Base-by-base conservation (phyloP, 2,888 invertebrate genomes). In the Capitulum mitella region DNA sequence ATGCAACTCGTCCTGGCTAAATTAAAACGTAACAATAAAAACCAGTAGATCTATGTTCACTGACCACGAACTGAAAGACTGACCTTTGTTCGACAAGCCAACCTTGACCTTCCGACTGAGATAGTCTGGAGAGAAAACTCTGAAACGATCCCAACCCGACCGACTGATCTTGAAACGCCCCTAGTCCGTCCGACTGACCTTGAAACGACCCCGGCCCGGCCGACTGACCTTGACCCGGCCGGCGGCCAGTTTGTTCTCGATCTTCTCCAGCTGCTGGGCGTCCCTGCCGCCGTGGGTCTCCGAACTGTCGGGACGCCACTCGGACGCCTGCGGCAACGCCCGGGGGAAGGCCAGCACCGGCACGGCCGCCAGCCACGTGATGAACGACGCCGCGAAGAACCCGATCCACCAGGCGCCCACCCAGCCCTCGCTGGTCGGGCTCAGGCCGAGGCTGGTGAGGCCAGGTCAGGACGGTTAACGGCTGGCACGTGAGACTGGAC, bases 401-500 rank as follows among this genome's bases (percentile, higher is more conserved):
- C 93, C 93, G 78, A 93, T 88, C 93, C 93, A 94, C 93, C 93
- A 94, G 40, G 93, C 93, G 37, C 94, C 94, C 78, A 94, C 90
- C 93, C 93, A 94, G 76, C 80, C 78, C 78, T 81, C 81, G 48
- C 81, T 81, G 40, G 26, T 40, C 8, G 78, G 34, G 1, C 48
- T 43, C 37, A 81, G 48, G 2, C 78, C 80, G 29, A 76, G 26
- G 26, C 78, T 80, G n/a, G n/a, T n/a, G n/a, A n/a, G n/a, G n/a
- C n/a, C n/a, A n/a, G n/a, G n/a, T n/a, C n/a, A n/a, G n/a, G n/a
- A n/a, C n/a, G n/a, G n/a, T n/a, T n/a, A n/a, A n/a, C n/a, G n/a
- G n/a, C n/a, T n/a, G n/a, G n/a, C n/a, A n/a, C n/a, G n/a, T n/a
- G n/a, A n/a, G n/a, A n/a, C n/a, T n/a, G n/a, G n/a, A n/a, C n/a